Evolutionary conservation across 2,888 invertebrate genomes (phyloP), one percentile per base, ranked within the genome.

Genomic region (Drosophila suboccidentalis): DNA sequence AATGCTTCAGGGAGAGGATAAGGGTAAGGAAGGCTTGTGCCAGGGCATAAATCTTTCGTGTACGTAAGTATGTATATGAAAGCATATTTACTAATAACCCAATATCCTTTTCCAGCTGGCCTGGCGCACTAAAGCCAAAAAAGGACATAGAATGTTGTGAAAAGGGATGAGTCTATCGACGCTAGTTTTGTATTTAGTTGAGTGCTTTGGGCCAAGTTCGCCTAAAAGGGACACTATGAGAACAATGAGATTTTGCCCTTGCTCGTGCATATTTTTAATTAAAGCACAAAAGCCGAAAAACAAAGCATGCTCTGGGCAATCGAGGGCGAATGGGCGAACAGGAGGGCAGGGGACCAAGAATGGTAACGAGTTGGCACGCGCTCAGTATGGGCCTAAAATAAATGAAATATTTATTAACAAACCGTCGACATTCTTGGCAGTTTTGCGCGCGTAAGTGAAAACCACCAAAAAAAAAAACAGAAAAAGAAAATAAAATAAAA

Each of bases 351-450:
- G 36, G 38, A 47, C 39, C n/a, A 41, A 29, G 39, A 19, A 50
- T 34, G 13, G 36, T 36, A 53, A 39, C 38, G 51, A 47, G 46
- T 53, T 72, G 61, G 13, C 39, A 50, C 38, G 54, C 61, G 60
- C 64, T 64, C 46, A 57, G 58, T 69, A 51, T 71, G 74, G 53
- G 80, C 85, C 80, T 80, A 72, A 67, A 87, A 82, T 87, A 82
- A 86, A 84, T 84, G 86, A 87, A 84, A 87, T 87, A 84, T 84
- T 84, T 84, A 86, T 87, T 87, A 84, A 84, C 83, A 85, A 75
- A 69, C 73, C 77, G 75, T 75, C 77, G 67, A 80, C 77, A 87
- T 87, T 85, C 83, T 82, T 72, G 57, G 80, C 87, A 82, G 71
- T 75, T 78, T 82, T 78, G 71, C 65, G 59, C 75, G 85, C 72